Percentiles rank a stretch among this genome's conserved stretches.
These are phyloP conservation scores for Rhopalosiphum maidis DNA, from an alignment of 1,140 invertebrate species.

Conservation along the genomic window DNA sequence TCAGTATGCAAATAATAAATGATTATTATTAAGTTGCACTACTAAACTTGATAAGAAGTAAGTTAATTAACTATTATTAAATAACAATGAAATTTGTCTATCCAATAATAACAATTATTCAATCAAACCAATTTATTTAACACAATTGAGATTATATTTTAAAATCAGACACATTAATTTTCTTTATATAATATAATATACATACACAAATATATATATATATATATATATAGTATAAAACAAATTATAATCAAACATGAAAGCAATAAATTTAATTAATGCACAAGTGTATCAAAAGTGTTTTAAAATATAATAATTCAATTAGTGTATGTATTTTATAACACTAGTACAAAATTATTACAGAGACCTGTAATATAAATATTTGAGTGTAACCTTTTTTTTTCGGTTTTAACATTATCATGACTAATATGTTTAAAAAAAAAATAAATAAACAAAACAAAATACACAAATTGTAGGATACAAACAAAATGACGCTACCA, in stretches of 20 bases:
- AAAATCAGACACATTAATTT: slow-evolving; percentile 18
- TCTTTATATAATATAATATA: slow-evolving; percentile 34
- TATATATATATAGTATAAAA: slow-evolving; percentile 44
- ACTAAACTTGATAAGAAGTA: neutral
- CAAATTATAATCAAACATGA: slow-evolving; percentile 39
- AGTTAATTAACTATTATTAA: neutral
- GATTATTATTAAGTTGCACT: neutral
- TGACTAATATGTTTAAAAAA: slow-evolving; percentile 22
- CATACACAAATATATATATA: too few species aligned
- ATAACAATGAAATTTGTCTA: neutral
- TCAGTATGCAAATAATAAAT: neutral
- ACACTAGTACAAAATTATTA: slow-evolving; percentile 45
- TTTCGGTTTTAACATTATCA: slow-evolving; percentile 27
- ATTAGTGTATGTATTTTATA: neutral
- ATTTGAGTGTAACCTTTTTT: neutral
- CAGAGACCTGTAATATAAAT: slow-evolving; percentile 34
- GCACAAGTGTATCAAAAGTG: slow-evolving; percentile 51
- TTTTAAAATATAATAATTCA: slow-evolving; percentile 44
- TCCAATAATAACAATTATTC: slow-evolving; percentile 14
- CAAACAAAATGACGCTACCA: slow-evolving; percentile 44
- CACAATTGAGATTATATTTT: slow-evolving; percentile 29
- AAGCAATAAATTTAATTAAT: slow-evolving; percentile 45
- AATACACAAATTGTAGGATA: slow-evolving; percentile 51
- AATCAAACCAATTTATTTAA: slow-evolving; percentile 45
- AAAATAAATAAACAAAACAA: slow-evolving; percentile 30